phyloP scores from a whole-genome alignment of 2,113 vertebrate genomes.

The Lethenteron reissneri region DNA sequence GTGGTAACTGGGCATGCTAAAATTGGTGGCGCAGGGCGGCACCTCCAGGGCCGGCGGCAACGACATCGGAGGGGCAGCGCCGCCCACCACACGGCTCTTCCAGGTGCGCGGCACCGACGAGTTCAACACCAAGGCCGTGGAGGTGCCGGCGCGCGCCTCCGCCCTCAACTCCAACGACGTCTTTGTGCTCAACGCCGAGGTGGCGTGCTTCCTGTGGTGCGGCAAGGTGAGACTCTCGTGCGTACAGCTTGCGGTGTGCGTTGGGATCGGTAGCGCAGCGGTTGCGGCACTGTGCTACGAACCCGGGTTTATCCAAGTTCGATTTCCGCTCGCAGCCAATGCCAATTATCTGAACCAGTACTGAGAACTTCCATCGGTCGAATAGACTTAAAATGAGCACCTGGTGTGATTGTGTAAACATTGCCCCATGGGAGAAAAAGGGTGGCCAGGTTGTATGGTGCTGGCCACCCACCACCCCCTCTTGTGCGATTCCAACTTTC shows the following conservation, averaged over 20 bases:
- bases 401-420: too few relatives aligned
- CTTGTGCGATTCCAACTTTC: too few relatives aligned
- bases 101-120: slow-evolving; percentile 39
- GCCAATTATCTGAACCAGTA: too few relatives aligned
- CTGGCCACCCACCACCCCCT: too few relatives aligned
- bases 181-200: slow-evolving; percentile 37
- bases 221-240: slow-evolving; percentile 36
- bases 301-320: too few relatives aligned
- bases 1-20: too few relatives aligned
- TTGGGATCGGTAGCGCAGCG: not conserved
- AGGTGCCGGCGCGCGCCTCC: slow-evolving; percentile 21
- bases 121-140: slow-evolving; percentile 38
- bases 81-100: slow-evolving; percentile 42
- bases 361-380: too few relatives aligned
- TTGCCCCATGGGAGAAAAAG: too few relatives aligned
- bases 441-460: too few relatives aligned
- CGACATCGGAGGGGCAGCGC: slow-evolving; percentile 16
- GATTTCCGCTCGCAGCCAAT: too few relatives aligned
- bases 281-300: too few relatives aligned
- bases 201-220: slow-evolving; percentile 41
- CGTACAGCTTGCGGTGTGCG: not conserved
- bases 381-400: too few relatives aligned
- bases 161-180: slow-evolving; percentile 65
- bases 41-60: slow-evolving; percentile 33
- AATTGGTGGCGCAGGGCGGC: slow-evolving; percentile 28